These are phyloP conservation scores for Drosophila melanogaster DNA, from an alignment of 1,140 invertebrate species.

Conservation along the genomic window Release_6_plus_ISO1_MT NC_004354.4:20500501-20501000, in stretches of 20 bases:
- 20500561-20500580: slow-evolving; percentile 1
- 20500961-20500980: slow-evolving; percentile 38
- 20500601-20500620: slow-evolving; percentile 24
- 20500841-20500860: not conserved
- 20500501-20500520: slow-evolving; percentile 25
- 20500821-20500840: not conserved
- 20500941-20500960: slow-evolving; percentile 12
- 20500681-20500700: not conserved
- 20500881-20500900: slow-evolving; percentile 17
- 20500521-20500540: slow-evolving; percentile 10
- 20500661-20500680: not conserved
- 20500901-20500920: slow-evolving; percentile 19
- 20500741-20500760: not conserved
- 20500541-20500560: slow-evolving; percentile 4
- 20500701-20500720: not conserved
- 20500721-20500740: not conserved
- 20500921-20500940: slow-evolving; percentile 9
- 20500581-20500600: slow-evolving; percentile 12
- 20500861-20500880: not conserved
- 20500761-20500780: not conserved
- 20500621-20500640: not conserved
- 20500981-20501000: not conserved
- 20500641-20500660: not conserved
- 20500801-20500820: not conserved
- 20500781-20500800: not conserved